These are phyloP conservation scores for Gastrophryne carolinensis DNA, from an alignment of 2,797 vertebrate genomes.

Conservation along the genomic window DNA sequence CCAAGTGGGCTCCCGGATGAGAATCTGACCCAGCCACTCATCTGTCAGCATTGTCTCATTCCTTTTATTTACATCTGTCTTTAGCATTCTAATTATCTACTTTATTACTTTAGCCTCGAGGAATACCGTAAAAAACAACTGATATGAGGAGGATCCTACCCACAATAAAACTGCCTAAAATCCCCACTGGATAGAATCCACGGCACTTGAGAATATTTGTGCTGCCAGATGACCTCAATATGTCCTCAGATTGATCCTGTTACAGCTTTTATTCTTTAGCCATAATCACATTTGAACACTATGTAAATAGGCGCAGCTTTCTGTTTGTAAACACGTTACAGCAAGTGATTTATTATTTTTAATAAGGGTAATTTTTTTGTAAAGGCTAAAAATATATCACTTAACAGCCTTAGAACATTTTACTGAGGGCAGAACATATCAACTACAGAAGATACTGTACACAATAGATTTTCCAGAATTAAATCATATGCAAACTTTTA, in stretches of 20 bases:
- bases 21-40: conserved; percentile 88
- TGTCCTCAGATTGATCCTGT: conserved; percentile 67
- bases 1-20: conserved; percentile 88
- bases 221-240: conserved; percentile 68
- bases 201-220: conserved; percentile 66
- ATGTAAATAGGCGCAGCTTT: background rate
- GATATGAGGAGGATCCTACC: conserved; percentile 78
- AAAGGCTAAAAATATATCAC: background rate
- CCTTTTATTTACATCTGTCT: conserved; percentile 99
- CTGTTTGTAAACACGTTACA: background rate
- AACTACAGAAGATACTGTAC: too few species aligned
- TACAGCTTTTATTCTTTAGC: conserved; percentile 56
- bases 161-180: conserved; percentile 80
- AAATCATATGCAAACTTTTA: too few species aligned
- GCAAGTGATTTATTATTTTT: background rate
- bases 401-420: background rate
- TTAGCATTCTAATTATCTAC: conserved; percentile 99
- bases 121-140: conserved; percentile 83
- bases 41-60: conserved; percentile 94
- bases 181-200: conserved; percentile 61
- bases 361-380: background rate
- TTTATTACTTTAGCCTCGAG: conserved; percentile 99
- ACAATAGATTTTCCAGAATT: too few species aligned
- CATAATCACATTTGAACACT: conserved; percentile 40
- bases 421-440: too few species aligned